phyloP scores from a whole-genome alignment of 2,797 vertebrate genomes.

The Pyrocephalus nanus region DNA sequence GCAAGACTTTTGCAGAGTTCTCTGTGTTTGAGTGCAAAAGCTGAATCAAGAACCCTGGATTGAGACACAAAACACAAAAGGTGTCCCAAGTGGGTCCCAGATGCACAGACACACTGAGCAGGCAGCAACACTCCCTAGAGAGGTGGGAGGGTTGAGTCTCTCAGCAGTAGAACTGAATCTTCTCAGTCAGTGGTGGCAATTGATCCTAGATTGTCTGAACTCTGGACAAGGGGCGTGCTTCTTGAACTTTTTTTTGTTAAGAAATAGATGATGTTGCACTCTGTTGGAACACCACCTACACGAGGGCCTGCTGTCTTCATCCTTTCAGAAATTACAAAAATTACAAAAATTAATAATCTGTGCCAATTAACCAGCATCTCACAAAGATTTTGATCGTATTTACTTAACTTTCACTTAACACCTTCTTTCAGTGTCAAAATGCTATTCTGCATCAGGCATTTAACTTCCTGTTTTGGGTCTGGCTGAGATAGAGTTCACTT shows the following conservation, averaged over 20 bases:
- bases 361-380: neutral
- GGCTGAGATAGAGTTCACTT: neutral
- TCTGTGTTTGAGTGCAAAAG: neutral
- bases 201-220: neutral
- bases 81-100: fast-evolving
- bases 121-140: neutral
- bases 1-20: neutral
- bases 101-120: too few species aligned
- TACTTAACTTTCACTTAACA: neutral
- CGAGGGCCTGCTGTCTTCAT: neutral
- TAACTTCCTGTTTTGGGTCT: neutral
- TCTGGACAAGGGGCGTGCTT: neutral
- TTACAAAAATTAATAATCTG: neutral
- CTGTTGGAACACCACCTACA: neutral
- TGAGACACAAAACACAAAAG: neutral
- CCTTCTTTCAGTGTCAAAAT: neutral
- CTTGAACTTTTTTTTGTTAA: neutral
- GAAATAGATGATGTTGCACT: neutral
- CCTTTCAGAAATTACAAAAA: neutral
- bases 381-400: neutral
- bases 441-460: neutral
- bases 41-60: neutral
- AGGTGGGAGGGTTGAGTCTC: neutral
- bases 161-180: neutral
- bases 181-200: neutral